phyloP scores from a whole-genome alignment of 2,888 invertebrate species.

The Macrophya annulata region DNA sequence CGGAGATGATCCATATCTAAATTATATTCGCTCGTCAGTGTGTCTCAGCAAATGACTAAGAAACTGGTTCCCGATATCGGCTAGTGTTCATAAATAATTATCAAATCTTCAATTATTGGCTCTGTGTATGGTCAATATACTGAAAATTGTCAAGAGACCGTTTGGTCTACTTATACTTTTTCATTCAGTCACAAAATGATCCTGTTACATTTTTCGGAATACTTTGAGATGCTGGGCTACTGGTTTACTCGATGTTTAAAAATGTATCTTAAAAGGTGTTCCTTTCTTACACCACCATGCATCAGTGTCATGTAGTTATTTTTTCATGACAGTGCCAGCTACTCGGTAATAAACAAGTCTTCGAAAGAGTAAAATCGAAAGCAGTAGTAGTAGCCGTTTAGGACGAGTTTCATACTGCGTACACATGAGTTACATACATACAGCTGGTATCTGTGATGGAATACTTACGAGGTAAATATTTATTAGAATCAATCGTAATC shows the following conservation, averaged over 20 bases:
- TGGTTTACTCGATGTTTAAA: neutral
- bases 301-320: neutral
- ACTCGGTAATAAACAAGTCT: neutral
- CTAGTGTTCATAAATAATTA: neutral
- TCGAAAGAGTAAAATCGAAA: neutral
- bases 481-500: neutral
- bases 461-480: neutral
- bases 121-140: slow-evolving; percentile 4
- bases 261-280: neutral
- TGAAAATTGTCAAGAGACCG: neutral
- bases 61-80: neutral
- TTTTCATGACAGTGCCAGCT: neutral
- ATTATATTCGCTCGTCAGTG: neutral
- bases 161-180: neutral
- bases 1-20: neutral
- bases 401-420: slow-evolving; percentile 10
- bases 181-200: neutral
- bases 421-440: neutral
- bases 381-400: neutral
- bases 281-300: neutral
- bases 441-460: neutral
- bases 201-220: neutral
- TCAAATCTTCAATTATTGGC: neutral
- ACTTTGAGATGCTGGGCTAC: neutral
- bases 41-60: neutral